Conservation (phyloP, 2,113 vertebrate genomes). For the Brachionichthys hirsutus region DNA sequence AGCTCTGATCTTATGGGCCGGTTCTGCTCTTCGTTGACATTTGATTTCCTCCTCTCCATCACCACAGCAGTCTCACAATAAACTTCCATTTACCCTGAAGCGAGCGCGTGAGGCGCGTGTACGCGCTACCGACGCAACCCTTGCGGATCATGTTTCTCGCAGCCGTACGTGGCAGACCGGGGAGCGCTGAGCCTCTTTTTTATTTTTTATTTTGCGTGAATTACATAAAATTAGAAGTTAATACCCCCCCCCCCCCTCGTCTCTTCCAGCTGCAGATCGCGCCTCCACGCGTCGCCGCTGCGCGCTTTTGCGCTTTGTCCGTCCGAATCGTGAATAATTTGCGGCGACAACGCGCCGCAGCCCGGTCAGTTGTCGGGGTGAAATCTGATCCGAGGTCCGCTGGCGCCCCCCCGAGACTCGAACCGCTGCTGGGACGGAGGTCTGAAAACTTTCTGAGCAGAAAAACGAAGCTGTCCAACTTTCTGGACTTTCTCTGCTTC, state of each 20-base stretch:
- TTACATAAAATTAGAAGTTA: neutral
- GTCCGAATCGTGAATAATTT: neutral
- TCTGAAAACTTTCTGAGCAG: neutral
- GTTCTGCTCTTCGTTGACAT: neutral
- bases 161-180: slow-evolving; percentile 70
- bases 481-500: neutral
- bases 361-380: slow-evolving; percentile 32
- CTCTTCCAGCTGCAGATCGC: slow-evolving; percentile 49
- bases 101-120: slow-evolving; percentile 27
- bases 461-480: neutral
- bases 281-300: slow-evolving; percentile 16
- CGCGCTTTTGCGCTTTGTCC: neutral
- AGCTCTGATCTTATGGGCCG: too few species aligned
- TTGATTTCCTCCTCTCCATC: too few species aligned
- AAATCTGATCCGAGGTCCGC: slow-evolving; percentile 56
- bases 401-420: slow-evolving; percentile 4
- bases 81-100: too few species aligned
- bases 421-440: neutral
- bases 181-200: neutral
- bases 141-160: slow-evolving; percentile 67
- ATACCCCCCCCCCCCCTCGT: slow-evolving; percentile 18
- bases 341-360: neutral
- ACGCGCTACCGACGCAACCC: slow-evolving; percentile 46
- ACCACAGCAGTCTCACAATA: too few species aligned
- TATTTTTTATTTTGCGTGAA: neutral